Base-by-base conservation (phyloP, 2,888 invertebrate genomes). In the Cryptocephalus moraei region DNA sequence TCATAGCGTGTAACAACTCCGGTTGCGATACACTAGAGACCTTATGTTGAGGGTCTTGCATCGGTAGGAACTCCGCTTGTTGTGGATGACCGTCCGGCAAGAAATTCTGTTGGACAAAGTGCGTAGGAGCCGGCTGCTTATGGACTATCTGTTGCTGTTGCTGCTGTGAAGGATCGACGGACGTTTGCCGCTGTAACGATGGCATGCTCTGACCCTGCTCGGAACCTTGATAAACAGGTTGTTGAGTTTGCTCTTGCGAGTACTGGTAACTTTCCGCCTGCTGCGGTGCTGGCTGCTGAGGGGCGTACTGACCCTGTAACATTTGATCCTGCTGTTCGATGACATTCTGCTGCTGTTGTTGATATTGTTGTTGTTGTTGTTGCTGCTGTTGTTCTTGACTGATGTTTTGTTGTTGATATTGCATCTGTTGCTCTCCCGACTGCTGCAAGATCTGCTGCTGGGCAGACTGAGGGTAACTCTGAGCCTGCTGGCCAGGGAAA, bases 171-270 rank as follows among this genome's bases (percentile, higher is more conserved):
- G 63, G 63, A 33, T 63, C 62, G 14, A 62, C 54, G 3, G 63
- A 62, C 14, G 61, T 56, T 49, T 58, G 59, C 45, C 61, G 57
- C 44, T 62, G 62, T 46, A 61, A 51, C 9, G 57, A 59, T 8
- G 56, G 57, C 22, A 53, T 53, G 46, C 49, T 56, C 54, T 56
- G 57, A 38, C 49, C 54, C 12, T 52, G 75, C 55, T 77, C 77
- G 41, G 77, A 62, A 0, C 75, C 73, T 8, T 77, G 78, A 50
- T 76, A 74, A 44, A 75, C 74, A 74, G 36, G 69, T 68, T 2
- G 69, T 39, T 54, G 56, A 42, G 56, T 57, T 32, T 52, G 52
- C 38, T 51, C 53, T 40, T 48, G 52, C 13, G 54, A 48, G 32
- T 52, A 54, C 46, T 57, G 56, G 39, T 53, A 53, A 41, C 50